Conservation (phyloP, 2,797 vertebrate genomes). For the Enteromius thamalakanensis region DNA sequence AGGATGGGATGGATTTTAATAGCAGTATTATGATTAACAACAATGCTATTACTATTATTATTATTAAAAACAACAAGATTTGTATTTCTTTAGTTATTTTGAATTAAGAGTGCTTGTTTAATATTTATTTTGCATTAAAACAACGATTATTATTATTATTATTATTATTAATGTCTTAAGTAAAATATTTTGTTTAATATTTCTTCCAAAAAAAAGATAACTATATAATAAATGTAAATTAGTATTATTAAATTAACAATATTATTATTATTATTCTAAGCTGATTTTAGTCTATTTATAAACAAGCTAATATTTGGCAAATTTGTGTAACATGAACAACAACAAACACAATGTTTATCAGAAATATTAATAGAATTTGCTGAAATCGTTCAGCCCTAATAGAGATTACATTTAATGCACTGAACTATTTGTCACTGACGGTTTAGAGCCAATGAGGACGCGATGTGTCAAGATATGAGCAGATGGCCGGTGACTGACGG, state of each 20-base stretch:
- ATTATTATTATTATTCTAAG: neutral
- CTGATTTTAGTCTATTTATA: no score
- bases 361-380: fast-evolving
- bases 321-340: neutral
- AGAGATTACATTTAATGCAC: neutral
- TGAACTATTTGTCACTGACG: neutral
- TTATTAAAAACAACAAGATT: no score
- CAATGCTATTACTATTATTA: no score
- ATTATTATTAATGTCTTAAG: neutral
- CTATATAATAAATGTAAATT: neutral
- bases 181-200: neutral
- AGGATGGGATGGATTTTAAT: no score
- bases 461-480: constrained; percentile 16
- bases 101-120: no score
- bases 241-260: neutral
- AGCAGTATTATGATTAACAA: no score
- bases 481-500: constrained; percentile 18
- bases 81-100: no score
- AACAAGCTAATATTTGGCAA: neutral
- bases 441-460: neutral
- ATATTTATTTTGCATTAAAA: no score
- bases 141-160: neutral
- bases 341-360: neutral
- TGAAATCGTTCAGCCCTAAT: neutral
- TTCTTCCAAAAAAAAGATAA: no score